Evolutionary conservation across 92 coral and sea anemone genomes (phyloP).

Genomic region (Pocillopora meandrina): DNA sequence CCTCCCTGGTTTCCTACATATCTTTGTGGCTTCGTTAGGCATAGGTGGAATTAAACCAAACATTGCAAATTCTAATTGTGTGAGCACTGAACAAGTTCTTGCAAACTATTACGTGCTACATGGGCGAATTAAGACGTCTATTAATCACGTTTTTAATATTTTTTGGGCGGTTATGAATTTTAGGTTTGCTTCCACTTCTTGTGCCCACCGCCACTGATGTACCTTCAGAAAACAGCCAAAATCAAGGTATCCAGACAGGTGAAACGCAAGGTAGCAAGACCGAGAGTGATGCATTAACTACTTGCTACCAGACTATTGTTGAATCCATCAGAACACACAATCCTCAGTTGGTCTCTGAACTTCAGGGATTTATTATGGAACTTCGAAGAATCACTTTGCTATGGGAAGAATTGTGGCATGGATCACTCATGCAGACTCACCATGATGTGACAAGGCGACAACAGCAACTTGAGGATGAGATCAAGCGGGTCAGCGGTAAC

Average conservation of each 20-base stretch:
- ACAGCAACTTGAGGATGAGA: constrained; percentile 93
- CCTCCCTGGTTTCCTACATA: no score
- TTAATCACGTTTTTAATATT: neutral
- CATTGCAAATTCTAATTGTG: no score
- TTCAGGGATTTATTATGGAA: constrained; percentile 92
- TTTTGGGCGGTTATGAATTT: neutral
- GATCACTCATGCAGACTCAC: constrained; percentile 94
- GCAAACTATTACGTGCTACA: neutral
- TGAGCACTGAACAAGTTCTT: no score
- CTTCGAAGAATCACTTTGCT: constrained; percentile 88
- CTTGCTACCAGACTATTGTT: constrained; percentile 91
- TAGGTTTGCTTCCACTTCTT: constrained; percentile 64
- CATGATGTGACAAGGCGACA: constrained; percentile 93
- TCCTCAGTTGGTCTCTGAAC: constrained; percentile 84
- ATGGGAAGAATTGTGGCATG: constrained; percentile 99
- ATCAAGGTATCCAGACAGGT: constrained; percentile 22
- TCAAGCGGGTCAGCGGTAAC: constrained; percentile 90
- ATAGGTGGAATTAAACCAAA: no score
- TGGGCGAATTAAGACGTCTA: neutral
- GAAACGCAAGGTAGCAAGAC: constrained; percentile 39
- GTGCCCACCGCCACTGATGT: constrained; percentile 35
- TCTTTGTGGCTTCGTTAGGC: no score
- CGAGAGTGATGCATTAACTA: constrained; percentile 75
- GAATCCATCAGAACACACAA: constrained; percentile 84
- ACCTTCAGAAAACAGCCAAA: constrained; percentile 30